Percentiles rank a stretch among this genome's conserved stretches.
Evolutionary conservation across 2,888 invertebrate genomes (phyloP).

Genomic region (Apamea epomidion): DNA sequence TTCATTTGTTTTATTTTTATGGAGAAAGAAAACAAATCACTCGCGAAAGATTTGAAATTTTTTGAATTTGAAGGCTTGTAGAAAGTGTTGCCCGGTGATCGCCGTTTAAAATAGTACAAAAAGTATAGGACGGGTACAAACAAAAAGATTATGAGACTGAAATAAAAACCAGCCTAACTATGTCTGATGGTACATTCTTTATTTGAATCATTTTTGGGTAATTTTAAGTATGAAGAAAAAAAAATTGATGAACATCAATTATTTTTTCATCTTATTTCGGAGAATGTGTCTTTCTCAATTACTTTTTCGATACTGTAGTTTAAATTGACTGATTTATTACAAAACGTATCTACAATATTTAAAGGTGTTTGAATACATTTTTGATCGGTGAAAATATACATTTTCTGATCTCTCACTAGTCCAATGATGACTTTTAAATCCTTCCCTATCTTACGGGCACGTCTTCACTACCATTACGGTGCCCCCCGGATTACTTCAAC

Average conservation of each 20-base stretch:
- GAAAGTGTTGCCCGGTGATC: constrained; percentile 7
- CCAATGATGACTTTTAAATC: too few relatives aligned
- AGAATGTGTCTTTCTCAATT: background rate
- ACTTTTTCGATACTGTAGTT: background rate
- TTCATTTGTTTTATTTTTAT: background rate
- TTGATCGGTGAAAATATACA: background rate
- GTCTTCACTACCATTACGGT: too few relatives aligned
- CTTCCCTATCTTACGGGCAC: too few relatives aligned
- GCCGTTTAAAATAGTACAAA: background rate
- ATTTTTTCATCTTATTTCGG: background rate
- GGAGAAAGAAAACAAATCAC: background rate
- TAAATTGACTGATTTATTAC: background rate
- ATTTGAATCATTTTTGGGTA: background rate
- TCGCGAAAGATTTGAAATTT: background rate
- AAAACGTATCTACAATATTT: background rate
- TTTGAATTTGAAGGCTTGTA: constrained; percentile 1
- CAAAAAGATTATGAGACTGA: too few relatives aligned
- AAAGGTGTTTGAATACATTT: background rate
- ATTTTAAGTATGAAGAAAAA: too few relatives aligned
- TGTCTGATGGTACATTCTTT: background rate
- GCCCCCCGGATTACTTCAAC: too few relatives aligned
- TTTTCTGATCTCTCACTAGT: background rate
- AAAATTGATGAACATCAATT: background rate
- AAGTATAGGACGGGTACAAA: background rate
- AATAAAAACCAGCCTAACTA: background rate